Percentiles rank a stretch among this genome's conserved stretches.
Evolutionary conservation across 2,113 vertebrate species (phyloP).

Genomic region (Miniopterus natalensis): DNA sequence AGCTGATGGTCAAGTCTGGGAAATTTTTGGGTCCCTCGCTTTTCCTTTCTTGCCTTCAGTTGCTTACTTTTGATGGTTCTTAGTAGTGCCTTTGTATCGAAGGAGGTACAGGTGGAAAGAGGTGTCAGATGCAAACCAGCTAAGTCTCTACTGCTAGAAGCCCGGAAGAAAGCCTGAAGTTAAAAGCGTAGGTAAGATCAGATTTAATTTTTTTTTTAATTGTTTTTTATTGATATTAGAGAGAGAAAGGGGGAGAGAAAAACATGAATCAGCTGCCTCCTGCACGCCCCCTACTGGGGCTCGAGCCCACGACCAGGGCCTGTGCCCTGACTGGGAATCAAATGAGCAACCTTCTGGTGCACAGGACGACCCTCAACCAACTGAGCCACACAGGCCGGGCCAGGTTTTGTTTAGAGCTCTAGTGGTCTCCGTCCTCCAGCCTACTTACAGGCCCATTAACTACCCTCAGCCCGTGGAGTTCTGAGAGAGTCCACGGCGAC

Average conservation of each 20-base stretch:
- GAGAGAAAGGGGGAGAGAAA: background rate
- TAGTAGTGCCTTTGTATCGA: conserved; percentile 50
- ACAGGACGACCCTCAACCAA: too few relatives aligned
- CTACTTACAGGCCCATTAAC: background rate
- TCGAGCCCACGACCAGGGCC: background rate
- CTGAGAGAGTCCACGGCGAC: background rate
- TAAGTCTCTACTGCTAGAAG: conserved; percentile 1
- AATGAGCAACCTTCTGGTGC: background rate
- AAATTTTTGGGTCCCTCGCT: background rate
- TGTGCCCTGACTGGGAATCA: background rate
- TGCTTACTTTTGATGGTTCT: conserved; percentile 60
- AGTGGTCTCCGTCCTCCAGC: background rate
- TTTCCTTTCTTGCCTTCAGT: conserved; percentile 31
- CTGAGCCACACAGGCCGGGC: background rate
- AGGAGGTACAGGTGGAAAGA: conserved; percentile 55
- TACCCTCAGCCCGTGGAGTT: background rate
- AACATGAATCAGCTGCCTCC: background rate
- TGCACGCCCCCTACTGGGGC: background rate
- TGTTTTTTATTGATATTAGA: background rate
- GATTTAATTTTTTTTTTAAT: too few relatives aligned
- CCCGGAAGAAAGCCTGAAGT: conserved; percentile 54
- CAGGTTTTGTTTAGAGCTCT: background rate
- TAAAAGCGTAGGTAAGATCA: background rate
- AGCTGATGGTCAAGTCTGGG: background rate
- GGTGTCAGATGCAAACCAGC: background rate